These are phyloP conservation scores for Trichogramma pretiosum DNA, from an alignment of 1,140 invertebrate genomes.

Conservation along the genomic window DNA sequence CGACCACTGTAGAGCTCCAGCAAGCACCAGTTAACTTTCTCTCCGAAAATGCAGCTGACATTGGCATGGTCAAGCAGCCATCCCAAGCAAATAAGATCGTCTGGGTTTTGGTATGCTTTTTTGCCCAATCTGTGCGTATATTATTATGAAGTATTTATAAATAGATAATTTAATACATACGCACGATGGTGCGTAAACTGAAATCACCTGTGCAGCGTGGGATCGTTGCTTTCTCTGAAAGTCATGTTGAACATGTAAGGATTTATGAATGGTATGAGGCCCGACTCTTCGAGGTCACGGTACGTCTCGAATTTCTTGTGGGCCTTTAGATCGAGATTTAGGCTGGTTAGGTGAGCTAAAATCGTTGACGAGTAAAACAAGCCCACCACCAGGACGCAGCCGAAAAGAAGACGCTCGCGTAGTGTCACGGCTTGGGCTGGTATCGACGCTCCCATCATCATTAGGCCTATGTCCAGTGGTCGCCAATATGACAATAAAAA, in stretches of 20 bases:
- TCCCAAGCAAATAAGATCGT: neutral
- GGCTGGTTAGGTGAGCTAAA: constrained; percentile 1
- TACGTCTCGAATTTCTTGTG: neutral
- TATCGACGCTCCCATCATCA: neutral
- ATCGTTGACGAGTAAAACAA: constrained; percentile 3
- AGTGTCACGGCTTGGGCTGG: neutral
- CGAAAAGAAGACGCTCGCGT: neutral
- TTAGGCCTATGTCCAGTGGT: neutral
- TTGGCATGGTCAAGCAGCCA: neutral
- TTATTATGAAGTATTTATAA: too few species aligned
- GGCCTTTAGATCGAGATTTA: neutral
- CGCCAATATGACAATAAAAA: too few species aligned
- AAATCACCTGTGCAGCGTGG: neutral
- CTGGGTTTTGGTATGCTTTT: neutral
- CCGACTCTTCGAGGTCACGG: neutral
- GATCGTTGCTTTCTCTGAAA: neutral
- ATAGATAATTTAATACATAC: too few species aligned
- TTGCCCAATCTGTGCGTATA: neutral
- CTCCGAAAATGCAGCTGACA: neutral
- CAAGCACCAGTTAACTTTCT: neutral
- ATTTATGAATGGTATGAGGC: constrained; percentile 4
- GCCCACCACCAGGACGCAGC: neutral
- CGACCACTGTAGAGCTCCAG: neutral
- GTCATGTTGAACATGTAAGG: constrained; percentile 11
- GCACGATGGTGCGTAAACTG: too few species aligned